phyloP scores from a whole-genome alignment of 2,113 vertebrate genomes.

The Syrrhaptes paradoxus region DNA sequence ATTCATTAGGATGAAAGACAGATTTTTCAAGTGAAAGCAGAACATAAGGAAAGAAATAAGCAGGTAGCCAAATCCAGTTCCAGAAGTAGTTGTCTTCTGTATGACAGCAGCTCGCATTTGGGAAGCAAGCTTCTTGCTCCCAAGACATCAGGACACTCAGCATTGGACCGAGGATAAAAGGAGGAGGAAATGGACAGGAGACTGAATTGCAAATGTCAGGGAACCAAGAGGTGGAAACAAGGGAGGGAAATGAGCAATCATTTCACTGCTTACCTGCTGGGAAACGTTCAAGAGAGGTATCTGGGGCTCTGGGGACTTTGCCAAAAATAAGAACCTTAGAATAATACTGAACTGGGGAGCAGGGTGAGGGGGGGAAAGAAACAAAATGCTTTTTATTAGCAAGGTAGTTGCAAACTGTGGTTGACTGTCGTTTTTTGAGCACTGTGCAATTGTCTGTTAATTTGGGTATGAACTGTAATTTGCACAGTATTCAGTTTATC shows the following conservation, averaged over 20 bases:
- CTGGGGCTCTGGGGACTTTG: neutral
- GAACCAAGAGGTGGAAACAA: neutral
- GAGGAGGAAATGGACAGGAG: neutral
- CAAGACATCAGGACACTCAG: neutral
- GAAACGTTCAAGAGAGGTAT: neutral
- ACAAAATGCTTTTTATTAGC: neutral
- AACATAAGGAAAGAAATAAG: neutral
- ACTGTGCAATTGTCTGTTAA: neutral
- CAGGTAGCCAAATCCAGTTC: neutral
- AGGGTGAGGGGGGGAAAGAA: neutral
- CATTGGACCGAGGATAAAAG: neutral
- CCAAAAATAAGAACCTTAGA: neutral
- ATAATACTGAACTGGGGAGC: neutral
- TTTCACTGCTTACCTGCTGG: neutral
- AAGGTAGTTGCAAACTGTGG: neutral
- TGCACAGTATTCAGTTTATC: neutral
- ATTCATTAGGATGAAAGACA: neutral
- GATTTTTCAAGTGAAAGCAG: neutral
- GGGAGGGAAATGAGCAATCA: neutral
- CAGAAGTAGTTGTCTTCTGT: neutral
- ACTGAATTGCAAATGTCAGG: neutral
- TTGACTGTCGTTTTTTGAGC: neutral
- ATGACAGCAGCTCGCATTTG: neutral
- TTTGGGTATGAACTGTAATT: neutral
- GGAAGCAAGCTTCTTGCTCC: neutral